Evolutionary conservation across 2,113 vertebrate genomes (phyloP).

Genomic region (Mobula birostris): DNA sequence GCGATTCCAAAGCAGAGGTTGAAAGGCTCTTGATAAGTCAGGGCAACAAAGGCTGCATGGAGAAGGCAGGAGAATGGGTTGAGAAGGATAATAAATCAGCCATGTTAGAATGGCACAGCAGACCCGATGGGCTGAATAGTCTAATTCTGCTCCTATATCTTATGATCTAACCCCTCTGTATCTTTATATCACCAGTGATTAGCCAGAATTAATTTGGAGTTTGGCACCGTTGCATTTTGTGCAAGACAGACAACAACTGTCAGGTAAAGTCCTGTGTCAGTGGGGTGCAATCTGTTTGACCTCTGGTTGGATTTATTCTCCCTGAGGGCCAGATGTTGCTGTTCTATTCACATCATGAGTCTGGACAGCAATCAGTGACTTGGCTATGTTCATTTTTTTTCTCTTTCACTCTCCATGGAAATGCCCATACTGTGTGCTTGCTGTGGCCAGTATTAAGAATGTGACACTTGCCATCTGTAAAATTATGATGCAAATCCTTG

Average conservation of each 20-base stretch:
- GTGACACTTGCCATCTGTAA: neutral
- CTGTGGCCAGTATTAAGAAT: neutral
- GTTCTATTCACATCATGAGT: neutral
- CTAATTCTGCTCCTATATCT: no score
- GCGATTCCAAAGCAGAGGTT: no score
- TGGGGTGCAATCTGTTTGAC: neutral
- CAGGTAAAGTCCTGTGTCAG: neutral
- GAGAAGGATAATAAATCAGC: no score
- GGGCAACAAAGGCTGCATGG: no score
- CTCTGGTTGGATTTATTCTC: neutral
- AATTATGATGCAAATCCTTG: neutral
- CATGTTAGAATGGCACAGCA: no score
- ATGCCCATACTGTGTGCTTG: neutral
- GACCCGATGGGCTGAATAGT: no score
- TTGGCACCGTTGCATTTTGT: no score
- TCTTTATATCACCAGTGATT: neutral
- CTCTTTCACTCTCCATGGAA: neutral
- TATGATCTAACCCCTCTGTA: neutral
- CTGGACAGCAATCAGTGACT: neutral
- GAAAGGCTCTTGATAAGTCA: no score
- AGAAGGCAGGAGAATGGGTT: no score
- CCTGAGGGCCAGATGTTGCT: neutral
- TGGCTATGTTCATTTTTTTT: neutral
- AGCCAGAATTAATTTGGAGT: neutral
- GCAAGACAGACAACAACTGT: neutral